phyloP scores from a whole-genome alignment of 1,140 invertebrate species.

The Chrysoperla carnea region DNA sequence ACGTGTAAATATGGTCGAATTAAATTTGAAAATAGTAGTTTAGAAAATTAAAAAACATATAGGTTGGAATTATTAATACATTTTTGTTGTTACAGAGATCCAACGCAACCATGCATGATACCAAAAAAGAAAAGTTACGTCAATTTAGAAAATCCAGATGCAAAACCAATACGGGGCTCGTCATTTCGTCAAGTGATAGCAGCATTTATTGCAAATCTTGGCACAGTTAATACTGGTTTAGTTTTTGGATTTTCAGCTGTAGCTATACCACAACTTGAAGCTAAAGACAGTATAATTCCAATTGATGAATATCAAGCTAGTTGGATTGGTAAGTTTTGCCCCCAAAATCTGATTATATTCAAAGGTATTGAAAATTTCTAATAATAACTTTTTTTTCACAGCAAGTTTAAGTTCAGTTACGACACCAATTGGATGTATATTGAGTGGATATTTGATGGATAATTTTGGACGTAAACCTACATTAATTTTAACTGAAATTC shows the following conservation, averaged over 20 bases:
- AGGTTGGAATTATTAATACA: too few species aligned
- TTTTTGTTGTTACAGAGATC: too few species aligned
- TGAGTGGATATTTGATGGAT: conserved; percentile 56
- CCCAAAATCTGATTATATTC: too few species aligned
- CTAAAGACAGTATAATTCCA: conserved; percentile 29
- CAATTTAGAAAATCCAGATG: background rate
- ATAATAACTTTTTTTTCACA: too few species aligned
- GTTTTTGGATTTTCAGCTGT: conserved; percentile 50
- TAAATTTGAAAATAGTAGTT: too few species aligned
- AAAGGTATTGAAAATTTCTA: too few species aligned
- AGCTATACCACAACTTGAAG: conserved; percentile 43
- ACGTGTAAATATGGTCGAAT: too few species aligned
- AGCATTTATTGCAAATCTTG: background rate
- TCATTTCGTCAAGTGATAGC: background rate
- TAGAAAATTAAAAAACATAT: too few species aligned
- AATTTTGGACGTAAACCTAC: conserved; percentile 41
- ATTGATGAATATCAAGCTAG: conserved; percentile 41
- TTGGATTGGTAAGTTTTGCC: conserved; percentile 45
- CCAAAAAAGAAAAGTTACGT: background rate
- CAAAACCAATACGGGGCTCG: background rate
- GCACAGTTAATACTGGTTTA: background rate
- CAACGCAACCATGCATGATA: background rate
- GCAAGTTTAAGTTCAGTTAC: conserved; percentile 51
- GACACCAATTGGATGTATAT: conserved; percentile 49
- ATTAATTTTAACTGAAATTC: conserved; percentile 46